Evolutionary conservation across 2,888 invertebrate species (phyloP), one percentile per base, ranked within the genome.

Genomic region (Lasioglossum marginatum): DNA sequence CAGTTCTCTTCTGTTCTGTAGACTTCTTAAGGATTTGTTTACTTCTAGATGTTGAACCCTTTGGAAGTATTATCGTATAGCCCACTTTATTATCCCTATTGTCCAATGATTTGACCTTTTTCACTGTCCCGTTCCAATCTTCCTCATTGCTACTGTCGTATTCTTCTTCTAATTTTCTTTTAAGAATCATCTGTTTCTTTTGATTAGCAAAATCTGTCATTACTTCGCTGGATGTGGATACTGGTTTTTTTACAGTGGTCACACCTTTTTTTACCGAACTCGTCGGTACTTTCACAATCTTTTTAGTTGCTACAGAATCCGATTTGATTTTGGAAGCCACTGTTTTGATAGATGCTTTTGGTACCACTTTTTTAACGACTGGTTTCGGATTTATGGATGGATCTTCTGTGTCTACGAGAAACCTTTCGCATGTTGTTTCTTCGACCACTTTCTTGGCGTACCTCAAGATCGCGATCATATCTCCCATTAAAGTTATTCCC

Each of bases 401-500:
- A 66, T 95, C 94, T 71, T 93, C 93, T 0, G 95, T 91, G 43
- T 94, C 94, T 0, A 95, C 95, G 0, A 95, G 88, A 83, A 95
- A 95, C 76, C 92, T 93, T 82, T 95, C 94, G 63, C 95, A 95
- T 0, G 94, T 95, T 6, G 93, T 94, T 52, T 96, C 96, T 84
- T 96, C 96, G 45, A 96, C 96, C 14, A 96, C 96, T 87, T 95
- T 95, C 90, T 96, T 97, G 0, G 97, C 96, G 93, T 97, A 97
- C 90, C 96, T 96, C 14, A 97, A 93, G 82, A 97, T 97, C 19
- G 96, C 96, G 86, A 97, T 97, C 91, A 97, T 96, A 91, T 97
- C 97, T 1, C 97, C 97, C 95, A 97, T 96, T 45, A 96, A 93
- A 0, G 96, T 96, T 48, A 99, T 98, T 0, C 98, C 98, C 98